Evolutionary conservation across 2,888 invertebrate species (phyloP).

Genomic region (Germaria angustata): DNA sequence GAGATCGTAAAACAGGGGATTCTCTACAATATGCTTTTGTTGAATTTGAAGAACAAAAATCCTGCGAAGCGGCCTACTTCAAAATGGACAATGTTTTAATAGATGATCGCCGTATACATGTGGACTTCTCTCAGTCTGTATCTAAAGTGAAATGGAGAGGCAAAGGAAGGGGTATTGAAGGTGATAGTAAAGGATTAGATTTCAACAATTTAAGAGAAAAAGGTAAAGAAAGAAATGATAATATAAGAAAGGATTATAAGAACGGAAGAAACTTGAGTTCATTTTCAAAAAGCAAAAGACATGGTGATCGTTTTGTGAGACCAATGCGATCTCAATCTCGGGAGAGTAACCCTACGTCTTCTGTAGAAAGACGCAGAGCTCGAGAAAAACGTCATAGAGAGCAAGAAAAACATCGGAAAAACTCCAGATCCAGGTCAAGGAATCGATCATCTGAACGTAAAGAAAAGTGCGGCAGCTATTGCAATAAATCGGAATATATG

Average conservation of each 20-base stretch:
- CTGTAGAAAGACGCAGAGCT: slow-evolving; percentile 70
- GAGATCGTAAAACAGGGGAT: slow-evolving; percentile 94
- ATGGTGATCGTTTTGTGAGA: neutral
- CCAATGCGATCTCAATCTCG: slow-evolving; percentile 10
- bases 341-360: slow-evolving; percentile 49
- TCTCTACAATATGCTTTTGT: slow-evolving; percentile 99
- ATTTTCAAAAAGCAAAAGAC: slow-evolving; percentile 2
- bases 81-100: slow-evolving; percentile 99
- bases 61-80: slow-evolving; percentile 98
- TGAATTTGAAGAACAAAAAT: slow-evolving; percentile 94
- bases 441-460: slow-evolving; percentile 11
- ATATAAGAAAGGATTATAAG: neutral
- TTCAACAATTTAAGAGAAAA: slow-evolving; percentile 73
- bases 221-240: neutral
- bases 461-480: neutral
- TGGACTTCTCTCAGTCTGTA: slow-evolving; percentile 99
- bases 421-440: slow-evolving; percentile 44
- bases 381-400: slow-evolving; percentile 72
- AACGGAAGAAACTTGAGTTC: neutral
- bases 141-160: slow-evolving; percentile 95
- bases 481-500: slow-evolving; percentile 36
- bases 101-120: slow-evolving; percentile 98
- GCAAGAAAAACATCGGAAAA: slow-evolving; percentile 36
- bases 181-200: slow-evolving; percentile 72
- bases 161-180: slow-evolving; percentile 88